These are phyloP conservation scores for Psephotus haematonotus DNA, from an alignment of 2,113 vertebrate species.

Conservation along the genomic window DNA sequence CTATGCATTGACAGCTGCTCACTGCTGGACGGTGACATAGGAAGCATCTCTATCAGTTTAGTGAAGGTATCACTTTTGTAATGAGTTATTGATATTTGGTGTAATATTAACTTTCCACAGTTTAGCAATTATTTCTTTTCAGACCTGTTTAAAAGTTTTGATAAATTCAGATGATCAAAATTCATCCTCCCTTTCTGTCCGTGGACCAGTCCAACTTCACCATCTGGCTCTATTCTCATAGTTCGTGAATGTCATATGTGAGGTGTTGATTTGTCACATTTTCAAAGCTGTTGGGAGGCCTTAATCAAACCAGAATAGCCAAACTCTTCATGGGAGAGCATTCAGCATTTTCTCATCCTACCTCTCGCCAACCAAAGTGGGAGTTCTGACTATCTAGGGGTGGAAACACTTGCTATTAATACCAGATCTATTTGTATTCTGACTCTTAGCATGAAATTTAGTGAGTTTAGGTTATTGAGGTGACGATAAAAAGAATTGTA, in stretches of 20 bases:
- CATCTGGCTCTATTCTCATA: not conserved
- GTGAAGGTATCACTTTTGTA: not conserved
- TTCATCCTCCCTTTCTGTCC: not conserved
- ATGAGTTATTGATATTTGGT: not conserved
- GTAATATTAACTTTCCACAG: not conserved
- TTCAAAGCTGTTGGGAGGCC: not conserved
- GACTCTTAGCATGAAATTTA: not conserved
- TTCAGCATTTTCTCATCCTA: not conserved
- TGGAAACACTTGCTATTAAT: not conserved
- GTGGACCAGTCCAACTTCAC: not conserved
- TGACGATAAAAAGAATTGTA: constrained; percentile 23
- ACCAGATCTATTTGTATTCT: constrained; percentile 2
- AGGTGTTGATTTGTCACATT: not conserved
- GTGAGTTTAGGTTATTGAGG: constrained; percentile 5
- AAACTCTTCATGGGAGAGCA: not conserved
- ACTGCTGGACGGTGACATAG: not conserved
- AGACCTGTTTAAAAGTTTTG: not conserved
- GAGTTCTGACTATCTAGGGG: not conserved
- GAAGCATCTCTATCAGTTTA: not conserved
- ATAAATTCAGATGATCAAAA: not conserved
- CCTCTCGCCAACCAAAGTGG: not conserved
- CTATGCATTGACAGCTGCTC: not conserved
- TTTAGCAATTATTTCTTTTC: not conserved
- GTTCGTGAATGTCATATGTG: not conserved
- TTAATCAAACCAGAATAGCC: not conserved